Percentiles rank a stretch among this genome's conserved stretches.
phyloP scores from a whole-genome alignment of 2,113 vertebrate species.

The Ovibos moschatus region DNA sequence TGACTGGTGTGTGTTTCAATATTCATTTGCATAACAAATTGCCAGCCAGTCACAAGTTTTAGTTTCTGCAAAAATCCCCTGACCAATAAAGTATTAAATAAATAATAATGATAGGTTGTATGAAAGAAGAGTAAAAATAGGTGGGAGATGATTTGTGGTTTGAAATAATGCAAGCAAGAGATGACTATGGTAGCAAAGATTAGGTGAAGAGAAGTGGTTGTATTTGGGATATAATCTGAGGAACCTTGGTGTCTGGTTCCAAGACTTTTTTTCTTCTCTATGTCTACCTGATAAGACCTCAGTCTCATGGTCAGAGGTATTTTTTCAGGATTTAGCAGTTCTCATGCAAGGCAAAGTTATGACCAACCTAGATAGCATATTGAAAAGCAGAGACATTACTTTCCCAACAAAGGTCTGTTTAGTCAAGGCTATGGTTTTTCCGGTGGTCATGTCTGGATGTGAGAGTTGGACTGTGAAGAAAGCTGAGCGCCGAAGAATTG shows the following conservation, averaged over 20 bases:
- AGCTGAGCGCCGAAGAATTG: rapidly evolving
- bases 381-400: too few species aligned
- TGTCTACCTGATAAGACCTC: background rate
- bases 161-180: background rate
- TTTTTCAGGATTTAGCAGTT: background rate
- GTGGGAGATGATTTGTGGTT: background rate
- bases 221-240: background rate
- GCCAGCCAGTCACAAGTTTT: background rate
- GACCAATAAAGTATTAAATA: background rate
- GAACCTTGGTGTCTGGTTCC: background rate
- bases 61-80: background rate
- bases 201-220: background rate
- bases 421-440: too few species aligned
- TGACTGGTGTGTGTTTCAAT: background rate
- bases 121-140: background rate
- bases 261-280: background rate
- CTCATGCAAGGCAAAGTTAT: background rate
- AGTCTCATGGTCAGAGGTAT: background rate
- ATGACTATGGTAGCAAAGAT: background rate
- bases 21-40: background rate
- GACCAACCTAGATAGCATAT: too few species aligned
- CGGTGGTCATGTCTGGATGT: too few species aligned
- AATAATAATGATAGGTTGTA: background rate
- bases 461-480: too few species aligned
- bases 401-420: too few species aligned